Evolutionary conservation across 2,797 vertebrate species (phyloP).

Genomic region (Pelobates cultripes): DNA sequence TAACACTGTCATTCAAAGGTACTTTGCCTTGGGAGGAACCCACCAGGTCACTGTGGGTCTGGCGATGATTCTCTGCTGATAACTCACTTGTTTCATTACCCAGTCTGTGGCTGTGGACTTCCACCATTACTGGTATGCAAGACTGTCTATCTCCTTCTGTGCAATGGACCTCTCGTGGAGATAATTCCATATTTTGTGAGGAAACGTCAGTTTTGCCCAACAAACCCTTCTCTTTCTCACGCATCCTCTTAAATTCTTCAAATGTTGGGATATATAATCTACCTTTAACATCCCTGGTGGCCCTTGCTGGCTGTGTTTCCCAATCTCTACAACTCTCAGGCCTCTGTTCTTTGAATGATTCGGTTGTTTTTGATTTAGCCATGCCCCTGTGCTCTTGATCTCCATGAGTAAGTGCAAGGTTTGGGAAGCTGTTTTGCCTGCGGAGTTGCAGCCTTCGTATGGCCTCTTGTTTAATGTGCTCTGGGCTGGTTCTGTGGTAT

Average conservation of each 20-base stretch:
- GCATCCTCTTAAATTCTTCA: slow-evolving; percentile 89
- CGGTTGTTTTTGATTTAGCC: slow-evolving; percentile 74
- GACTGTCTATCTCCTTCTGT: slow-evolving; percentile 12
- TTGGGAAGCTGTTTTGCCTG: slow-evolving; percentile 84
- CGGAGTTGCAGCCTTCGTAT: slow-evolving; percentile 77
- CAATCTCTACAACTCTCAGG: slow-evolving; percentile 26
- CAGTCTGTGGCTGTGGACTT: slow-evolving; percentile 43
- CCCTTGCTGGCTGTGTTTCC: slow-evolving; percentile 62
- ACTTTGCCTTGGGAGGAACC: slow-evolving; percentile 42
- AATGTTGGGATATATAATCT: slow-evolving; percentile 86
- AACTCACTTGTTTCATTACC: slow-evolving; percentile 49
- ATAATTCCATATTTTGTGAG: slow-evolving; percentile 13
- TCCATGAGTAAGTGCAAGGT: slow-evolving; percentile 67
- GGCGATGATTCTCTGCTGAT: slow-evolving; percentile 37
- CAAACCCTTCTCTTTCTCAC: slow-evolving; percentile 67
- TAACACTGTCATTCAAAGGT: slow-evolving; percentile 52
- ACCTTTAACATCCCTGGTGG: slow-evolving; percentile 64
- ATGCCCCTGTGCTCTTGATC: slow-evolving; percentile 60
- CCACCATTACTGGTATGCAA: slow-evolving; percentile 14
- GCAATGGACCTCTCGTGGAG: slow-evolving; percentile 24
- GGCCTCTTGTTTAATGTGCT: slow-evolving; percentile 86
- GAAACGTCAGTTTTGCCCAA: background rate
- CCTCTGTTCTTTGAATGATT: slow-evolving; percentile 64
- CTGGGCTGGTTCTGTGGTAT: slow-evolving; percentile 72
- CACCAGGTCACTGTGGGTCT: slow-evolving; percentile 30